Evolutionary conservation across 2,797 vertebrate genomes (phyloP).

Genomic region (Dipus sagitta): DNA sequence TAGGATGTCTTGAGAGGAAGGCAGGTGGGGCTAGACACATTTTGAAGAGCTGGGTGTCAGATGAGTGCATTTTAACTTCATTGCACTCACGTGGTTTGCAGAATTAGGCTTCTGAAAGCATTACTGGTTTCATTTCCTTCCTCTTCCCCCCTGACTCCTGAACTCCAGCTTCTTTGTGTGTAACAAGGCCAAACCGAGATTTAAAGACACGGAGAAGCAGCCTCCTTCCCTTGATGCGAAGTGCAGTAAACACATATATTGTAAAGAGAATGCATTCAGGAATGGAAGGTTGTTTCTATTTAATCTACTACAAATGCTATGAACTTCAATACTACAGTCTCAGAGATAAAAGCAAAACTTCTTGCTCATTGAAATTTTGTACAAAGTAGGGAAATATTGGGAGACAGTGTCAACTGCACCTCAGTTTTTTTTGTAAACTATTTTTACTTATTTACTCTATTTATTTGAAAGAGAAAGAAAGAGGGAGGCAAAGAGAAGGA

Average conservation of each 20-base stretch:
- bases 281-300: neutral
- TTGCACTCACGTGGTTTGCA: neutral
- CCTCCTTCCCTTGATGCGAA: neutral
- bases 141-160: neutral
- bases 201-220: neutral
- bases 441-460: too few species aligned
- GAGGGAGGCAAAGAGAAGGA: neutral
- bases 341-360: conserved; percentile 13
- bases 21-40: neutral
- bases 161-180: neutral
- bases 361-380: neutral
- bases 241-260: neutral
- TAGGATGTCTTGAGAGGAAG: neutral
- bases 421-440: neutral
- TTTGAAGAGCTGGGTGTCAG: neutral
- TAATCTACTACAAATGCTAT: neutral
- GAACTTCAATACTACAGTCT: conserved; percentile 17
- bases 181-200: neutral
- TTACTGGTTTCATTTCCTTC: neutral
- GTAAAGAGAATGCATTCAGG: neutral
- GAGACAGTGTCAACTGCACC: neutral
- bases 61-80: neutral
- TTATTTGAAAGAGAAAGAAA: too few species aligned
- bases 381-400: neutral
- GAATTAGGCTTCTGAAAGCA: neutral